Evolutionary conservation across 2,797 vertebrate genomes (phyloP), one percentile per base, ranked within the genome.

Genomic region (Perdix hodgsoniae): DNA sequence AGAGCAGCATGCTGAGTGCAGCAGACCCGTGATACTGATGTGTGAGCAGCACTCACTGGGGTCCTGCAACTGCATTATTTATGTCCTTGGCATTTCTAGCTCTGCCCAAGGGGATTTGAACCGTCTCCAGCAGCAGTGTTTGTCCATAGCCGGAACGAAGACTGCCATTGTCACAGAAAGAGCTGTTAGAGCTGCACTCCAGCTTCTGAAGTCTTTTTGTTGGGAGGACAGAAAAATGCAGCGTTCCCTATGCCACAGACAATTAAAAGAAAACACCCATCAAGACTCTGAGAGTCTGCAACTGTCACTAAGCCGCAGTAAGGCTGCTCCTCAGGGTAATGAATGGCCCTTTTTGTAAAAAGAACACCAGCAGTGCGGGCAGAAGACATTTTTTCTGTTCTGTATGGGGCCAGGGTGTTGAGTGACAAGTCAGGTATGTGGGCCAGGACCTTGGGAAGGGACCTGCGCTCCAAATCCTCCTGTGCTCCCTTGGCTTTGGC

Each of bases 121-220:
- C 66, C 54, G 29, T 90, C 90, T 94, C 45, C 65, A 85, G 95
- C 70, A 79, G 82, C 84, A 79, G 35, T 49, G 81, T 72, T 91
- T 87, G 75, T 77, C 70, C 71, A 70, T 93, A 35, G 12, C 57
- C 93, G 95, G 76, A 95, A 91, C 85, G 72, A 83, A 95, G 39
- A 71, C n/a, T 47, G 94, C 90, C 60, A 91, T 96, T 94, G 94
- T 95, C 85, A 91, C 24, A 7, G 88, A 88, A 71, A 92, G 88
- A 90, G 93, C 88, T 94, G 94, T 82, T 59, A 83, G 82, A 94
- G 75, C 87, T 73, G 57, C 2, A 2, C 81, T 96, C 90, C 71
- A 64, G 86, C 83, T 91, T 86, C 91, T 87, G 92, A 95, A 91
- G 85, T 17, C 31, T 91, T 93, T 96, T 94, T 95, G 70, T 86